Percentiles rank a stretch among this genome's conserved stretches.
phyloP scores from a whole-genome alignment of 2,888 invertebrate genomes.

The Octonoba sinensis region DNA sequence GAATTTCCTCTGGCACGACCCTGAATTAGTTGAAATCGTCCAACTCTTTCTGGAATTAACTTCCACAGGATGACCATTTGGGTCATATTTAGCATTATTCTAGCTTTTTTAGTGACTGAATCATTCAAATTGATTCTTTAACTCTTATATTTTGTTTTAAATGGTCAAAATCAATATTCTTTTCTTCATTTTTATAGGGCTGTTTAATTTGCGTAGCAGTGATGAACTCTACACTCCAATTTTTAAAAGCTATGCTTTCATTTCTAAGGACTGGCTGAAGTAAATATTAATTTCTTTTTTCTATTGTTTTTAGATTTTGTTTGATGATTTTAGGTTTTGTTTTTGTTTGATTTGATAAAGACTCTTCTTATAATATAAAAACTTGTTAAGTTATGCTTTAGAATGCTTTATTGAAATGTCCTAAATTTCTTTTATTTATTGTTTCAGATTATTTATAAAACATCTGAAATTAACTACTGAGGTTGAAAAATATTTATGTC shows the following conservation, averaged over 20 bases:
- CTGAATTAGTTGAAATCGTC: no score
- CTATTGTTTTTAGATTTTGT: background rate
- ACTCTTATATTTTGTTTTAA: no score
- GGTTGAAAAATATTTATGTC: conserved; percentile 72
- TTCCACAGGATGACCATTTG: no score
- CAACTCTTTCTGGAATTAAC: no score
- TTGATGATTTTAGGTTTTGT: background rate
- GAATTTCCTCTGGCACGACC: no score
- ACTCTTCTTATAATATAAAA: background rate
- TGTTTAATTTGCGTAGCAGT: conserved; percentile 87
- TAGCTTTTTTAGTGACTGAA: no score
- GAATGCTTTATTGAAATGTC: background rate
- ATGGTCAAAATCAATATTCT: no score
- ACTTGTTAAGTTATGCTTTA: background rate
- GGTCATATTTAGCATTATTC: no score
- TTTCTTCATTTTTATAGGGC: conserved; percentile 75
- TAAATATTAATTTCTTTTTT: conserved; percentile 15
- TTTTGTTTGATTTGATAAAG: background rate
- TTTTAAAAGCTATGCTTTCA: conserved; percentile 65
- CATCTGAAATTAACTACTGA: conserved; percentile 69
- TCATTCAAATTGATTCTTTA: no score
- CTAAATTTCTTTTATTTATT: conserved; percentile 4
- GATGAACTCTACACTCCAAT: conserved; percentile 85
- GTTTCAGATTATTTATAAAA: conserved; percentile 51
- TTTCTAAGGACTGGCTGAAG: conserved; percentile 36